These are phyloP conservation scores for Epistrophella euchroma DNA, from an alignment of 2,888 invertebrate genomes.

Conservation along the genomic window DNA sequence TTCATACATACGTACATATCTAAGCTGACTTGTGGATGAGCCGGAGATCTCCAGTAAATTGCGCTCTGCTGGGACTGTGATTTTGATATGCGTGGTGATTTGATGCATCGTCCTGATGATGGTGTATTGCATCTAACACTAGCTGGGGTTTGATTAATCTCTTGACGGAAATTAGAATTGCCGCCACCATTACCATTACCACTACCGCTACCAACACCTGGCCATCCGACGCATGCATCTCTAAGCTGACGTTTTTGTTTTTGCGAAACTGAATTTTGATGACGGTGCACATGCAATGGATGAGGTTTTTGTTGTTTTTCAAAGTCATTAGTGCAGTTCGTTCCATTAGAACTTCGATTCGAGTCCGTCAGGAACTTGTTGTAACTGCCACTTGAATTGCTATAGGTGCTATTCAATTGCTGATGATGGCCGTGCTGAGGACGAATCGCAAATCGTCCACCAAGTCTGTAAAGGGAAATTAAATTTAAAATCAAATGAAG, in stretches of 20 bases:
- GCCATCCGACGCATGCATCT: constrained; percentile 77
- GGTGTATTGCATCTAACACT: constrained; percentile 57
- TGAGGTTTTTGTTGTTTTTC: constrained; percentile 67
- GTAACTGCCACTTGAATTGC: constrained; percentile 76
- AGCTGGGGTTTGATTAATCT: constrained; percentile 68
- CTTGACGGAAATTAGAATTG: constrained; percentile 77
- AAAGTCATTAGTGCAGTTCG: constrained; percentile 55
- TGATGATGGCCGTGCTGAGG: constrained; percentile 83
- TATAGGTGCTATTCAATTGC: constrained; percentile 77
- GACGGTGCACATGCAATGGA: constrained; percentile 53
- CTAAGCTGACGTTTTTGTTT: constrained; percentile 69
- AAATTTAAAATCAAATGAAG: neutral
- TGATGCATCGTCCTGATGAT: constrained; percentile 58
- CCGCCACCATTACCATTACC: constrained; percentile 69
- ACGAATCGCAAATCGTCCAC: constrained; percentile 83
- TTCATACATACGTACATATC: constrained; percentile 71
- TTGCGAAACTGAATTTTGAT: constrained; percentile 59
- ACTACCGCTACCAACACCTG: constrained; percentile 73
- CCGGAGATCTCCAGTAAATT: constrained; percentile 78
- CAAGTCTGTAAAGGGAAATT: constrained; percentile 78
- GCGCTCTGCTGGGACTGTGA: constrained; percentile 77
- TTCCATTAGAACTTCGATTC: constrained; percentile 77
- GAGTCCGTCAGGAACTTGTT: constrained; percentile 80
- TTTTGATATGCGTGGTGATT: constrained; percentile 72
- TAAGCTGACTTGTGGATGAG: constrained; percentile 58